Percentiles rank a stretch among this genome's conserved stretches.
These are phyloP conservation scores for Sebastes elongatus DNA, from an alignment of 2,797 vertebrate species.

Conservation along the genomic window DNA sequence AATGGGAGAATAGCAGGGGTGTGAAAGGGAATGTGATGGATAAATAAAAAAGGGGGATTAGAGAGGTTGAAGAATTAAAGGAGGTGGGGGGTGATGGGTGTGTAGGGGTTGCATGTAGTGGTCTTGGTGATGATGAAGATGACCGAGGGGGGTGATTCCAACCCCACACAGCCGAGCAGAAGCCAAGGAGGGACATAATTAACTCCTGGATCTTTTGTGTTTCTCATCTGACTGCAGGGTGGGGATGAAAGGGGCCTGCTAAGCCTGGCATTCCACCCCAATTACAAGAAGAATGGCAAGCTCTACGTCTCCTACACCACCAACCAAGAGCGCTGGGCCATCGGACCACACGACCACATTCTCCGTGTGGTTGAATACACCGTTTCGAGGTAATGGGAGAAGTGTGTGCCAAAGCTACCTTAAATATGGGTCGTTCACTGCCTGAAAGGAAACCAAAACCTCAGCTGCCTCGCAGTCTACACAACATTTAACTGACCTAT, in stretches of 20 bases:
- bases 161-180: constrained; percentile 75
- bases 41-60: constrained; percentile 81
- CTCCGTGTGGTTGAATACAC: constrained; percentile 98
- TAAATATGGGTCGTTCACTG: constrained; percentile 11
- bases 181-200: constrained; percentile 90
- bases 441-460: constrained; percentile 26
- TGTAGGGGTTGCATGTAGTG: constrained; percentile 56
- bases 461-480: neutral
- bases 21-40: constrained; percentile 80
- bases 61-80: constrained; percentile 58
- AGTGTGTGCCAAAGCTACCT: constrained; percentile 47
- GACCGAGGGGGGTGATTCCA: constrained; percentile 78
- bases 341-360: constrained; percentile 99
- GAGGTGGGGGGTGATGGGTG: constrained; percentile 38
- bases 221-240: constrained; percentile 98
- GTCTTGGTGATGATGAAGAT: constrained; percentile 72
- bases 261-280: constrained; percentile 99
- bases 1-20: constrained; percentile 85
- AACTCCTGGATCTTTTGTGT: constrained; percentile 98
- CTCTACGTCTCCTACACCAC: constrained; percentile 99
- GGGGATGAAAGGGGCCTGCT: constrained; percentile 99
- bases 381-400: constrained; percentile 87
- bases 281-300: constrained; percentile 99
- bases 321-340: constrained; percentile 99
- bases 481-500: neutral